Conservation (phyloP, 2,888 invertebrate species). For the Tigriopus californicus region DNA sequence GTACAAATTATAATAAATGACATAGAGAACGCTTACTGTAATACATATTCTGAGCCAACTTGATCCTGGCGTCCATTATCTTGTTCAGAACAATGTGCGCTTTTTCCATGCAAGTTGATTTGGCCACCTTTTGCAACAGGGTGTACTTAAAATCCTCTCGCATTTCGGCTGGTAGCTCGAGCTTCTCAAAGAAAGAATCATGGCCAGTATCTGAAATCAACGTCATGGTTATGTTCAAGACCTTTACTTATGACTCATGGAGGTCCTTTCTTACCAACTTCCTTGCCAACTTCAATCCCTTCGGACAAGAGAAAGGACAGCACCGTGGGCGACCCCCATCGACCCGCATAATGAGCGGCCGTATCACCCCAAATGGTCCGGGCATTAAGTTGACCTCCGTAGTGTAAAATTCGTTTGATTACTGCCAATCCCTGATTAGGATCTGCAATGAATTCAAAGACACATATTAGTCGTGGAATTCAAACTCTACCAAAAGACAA, state of each 20-base stretch:
- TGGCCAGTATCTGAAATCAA: neutral
- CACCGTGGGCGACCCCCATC: neutral
- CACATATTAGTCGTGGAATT: neutral
- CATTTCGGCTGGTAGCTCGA: neutral
- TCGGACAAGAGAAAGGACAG: neutral
- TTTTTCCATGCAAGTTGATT: conserved; percentile 1
- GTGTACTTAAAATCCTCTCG: neutral
- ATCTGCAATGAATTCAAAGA: neutral
- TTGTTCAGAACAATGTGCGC: neutral
- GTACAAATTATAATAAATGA: too few relatives aligned
- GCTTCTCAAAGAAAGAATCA: neutral
- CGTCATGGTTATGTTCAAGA: too few relatives aligned
- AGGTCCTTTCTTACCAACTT: too few relatives aligned
- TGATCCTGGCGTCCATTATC: conserved; percentile 2
- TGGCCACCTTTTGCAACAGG: conserved; percentile 1
- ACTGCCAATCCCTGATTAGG: neutral
- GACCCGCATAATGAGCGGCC: conserved; percentile 6
- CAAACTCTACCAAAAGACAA: too few relatives aligned
- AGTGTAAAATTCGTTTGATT: neutral
- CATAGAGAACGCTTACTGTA: neutral
- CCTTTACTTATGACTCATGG: too few relatives aligned
- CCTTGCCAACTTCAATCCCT: neutral
- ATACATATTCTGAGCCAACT: neutral
- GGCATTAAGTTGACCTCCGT: neutral
- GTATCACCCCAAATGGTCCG: conserved; percentile 12